These are phyloP conservation scores for Acromyrmex echinatior DNA, from an alignment of 1,140 invertebrate genomes.

Conservation along the genomic window DNA sequence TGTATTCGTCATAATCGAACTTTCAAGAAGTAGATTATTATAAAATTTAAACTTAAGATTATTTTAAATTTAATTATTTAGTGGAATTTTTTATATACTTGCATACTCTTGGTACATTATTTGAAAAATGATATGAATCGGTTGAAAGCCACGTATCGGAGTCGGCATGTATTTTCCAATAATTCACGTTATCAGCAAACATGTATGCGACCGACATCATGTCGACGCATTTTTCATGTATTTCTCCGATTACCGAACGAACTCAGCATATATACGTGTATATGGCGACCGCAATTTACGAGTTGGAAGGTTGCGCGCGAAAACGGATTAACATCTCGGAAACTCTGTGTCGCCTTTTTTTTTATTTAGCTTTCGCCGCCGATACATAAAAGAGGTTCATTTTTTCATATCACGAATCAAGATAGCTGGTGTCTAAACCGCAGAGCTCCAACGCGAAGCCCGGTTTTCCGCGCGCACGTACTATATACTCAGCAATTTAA, in stretches of 20 bases:
- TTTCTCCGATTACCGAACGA: slow-evolving; percentile 56
- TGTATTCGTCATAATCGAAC: neutral
- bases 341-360: slow-evolving; percentile 51
- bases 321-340: slow-evolving; percentile 53
- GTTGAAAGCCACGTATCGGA: neutral
- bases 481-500: slow-evolving; percentile 57
- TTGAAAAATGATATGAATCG: neutral
- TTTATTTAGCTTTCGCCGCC: slow-evolving; percentile 55
- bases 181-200: slow-evolving; percentile 38
- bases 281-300: slow-evolving; percentile 52
- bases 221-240: slow-evolving; percentile 38
- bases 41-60: neutral
- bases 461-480: slow-evolving; percentile 44
- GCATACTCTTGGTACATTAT: neutral
- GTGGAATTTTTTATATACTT: neutral
- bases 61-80: neutral
- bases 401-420: slow-evolving; percentile 70
- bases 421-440: slow-evolving; percentile 70
- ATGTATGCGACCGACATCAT: slow-evolving; percentile 9
- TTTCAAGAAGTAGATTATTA: neutral
- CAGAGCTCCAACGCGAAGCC: slow-evolving; percentile 58
- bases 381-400: slow-evolving; percentile 59
- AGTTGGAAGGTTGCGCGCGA: slow-evolving; percentile 54
- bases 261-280: neutral
- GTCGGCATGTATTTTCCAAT: slow-evolving; percentile 21